These are phyloP conservation scores for Amiota communis DNA, from an alignment of 2,888 invertebrate genomes.

Conservation along the genomic window DNA sequence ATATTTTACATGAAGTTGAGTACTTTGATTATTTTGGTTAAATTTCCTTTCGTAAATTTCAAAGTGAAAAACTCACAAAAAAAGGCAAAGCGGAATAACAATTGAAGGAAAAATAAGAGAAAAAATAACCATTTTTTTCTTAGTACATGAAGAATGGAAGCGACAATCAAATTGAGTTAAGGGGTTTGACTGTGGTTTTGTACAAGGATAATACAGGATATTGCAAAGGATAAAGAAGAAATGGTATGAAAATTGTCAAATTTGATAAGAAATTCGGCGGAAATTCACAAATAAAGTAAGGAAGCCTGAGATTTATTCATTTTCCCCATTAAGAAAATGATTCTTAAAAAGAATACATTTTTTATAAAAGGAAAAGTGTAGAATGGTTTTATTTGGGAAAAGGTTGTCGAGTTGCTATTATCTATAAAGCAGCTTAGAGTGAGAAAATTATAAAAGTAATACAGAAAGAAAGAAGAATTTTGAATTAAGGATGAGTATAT, in stretches of 20 bases:
- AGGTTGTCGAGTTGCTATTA: too few species aligned
- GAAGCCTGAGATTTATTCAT: background rate
- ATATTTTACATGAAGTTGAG: background rate
- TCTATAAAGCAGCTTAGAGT: too few species aligned
- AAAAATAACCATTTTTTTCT: background rate
- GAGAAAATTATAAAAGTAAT: too few species aligned
- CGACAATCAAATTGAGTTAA: background rate
- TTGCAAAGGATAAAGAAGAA: background rate
- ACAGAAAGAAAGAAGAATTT: too few species aligned
- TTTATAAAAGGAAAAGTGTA: too few species aligned
- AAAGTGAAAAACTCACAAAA: background rate
- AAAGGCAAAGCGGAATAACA: background rate
- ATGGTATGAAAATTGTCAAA: constrained; percentile 5
- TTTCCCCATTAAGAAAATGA: background rate
- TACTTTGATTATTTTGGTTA: constrained; percentile 20
- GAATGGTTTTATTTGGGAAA: too few species aligned
- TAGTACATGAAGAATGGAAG: background rate
- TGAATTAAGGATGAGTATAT: too few species aligned
- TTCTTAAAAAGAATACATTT: too few species aligned
- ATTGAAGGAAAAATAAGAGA: background rate
- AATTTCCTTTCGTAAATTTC: constrained; percentile 21
- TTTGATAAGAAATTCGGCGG: constrained; percentile 6
- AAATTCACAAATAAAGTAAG: constrained; percentile 19
- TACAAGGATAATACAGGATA: constrained; percentile 3
- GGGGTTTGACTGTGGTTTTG: background rate